Percentiles rank a stretch among this genome's conserved stretches.
Conservation (phyloP, 2,888 invertebrate species). For the Eulithis prunata region DNA sequence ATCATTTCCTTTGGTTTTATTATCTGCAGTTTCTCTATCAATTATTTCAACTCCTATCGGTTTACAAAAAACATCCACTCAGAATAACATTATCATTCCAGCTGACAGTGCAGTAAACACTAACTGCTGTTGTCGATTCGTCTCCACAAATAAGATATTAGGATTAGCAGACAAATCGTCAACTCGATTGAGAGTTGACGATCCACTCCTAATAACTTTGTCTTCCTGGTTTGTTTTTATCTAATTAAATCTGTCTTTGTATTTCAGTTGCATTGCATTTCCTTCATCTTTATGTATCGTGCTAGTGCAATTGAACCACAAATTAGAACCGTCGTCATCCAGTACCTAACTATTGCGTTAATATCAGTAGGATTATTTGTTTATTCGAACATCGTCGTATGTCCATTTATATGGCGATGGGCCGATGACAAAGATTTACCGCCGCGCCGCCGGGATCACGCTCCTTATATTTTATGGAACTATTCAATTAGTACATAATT, state of each 20-base stretch:
- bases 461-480: conserved; percentile 46
- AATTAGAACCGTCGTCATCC: neutral
- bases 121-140: too few species aligned
- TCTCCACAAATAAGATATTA: too few species aligned
- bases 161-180: neutral
- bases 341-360: neutral
- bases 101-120: neutral
- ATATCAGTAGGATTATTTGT: conserved; percentile 13
- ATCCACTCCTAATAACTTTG: neutral
- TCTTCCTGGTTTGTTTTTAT: neutral
- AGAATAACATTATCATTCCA: neutral
- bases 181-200: too few species aligned
- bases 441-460: conserved; percentile 38
- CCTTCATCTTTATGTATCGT: too few species aligned
- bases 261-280: too few species aligned
- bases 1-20: neutral
- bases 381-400: conserved; percentile 37
- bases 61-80: neutral
- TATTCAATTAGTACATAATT: conserved; percentile 45
- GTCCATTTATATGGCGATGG: conserved; percentile 26
- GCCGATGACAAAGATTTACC: conserved; percentile 29
- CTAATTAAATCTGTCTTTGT: too few species aligned
- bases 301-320: neutral
- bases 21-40: too few species aligned
- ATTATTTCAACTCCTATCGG: too few species aligned